phyloP scores from a whole-genome alignment of 1,140 invertebrate species.

The Elymnias hypermnestra region DNA sequence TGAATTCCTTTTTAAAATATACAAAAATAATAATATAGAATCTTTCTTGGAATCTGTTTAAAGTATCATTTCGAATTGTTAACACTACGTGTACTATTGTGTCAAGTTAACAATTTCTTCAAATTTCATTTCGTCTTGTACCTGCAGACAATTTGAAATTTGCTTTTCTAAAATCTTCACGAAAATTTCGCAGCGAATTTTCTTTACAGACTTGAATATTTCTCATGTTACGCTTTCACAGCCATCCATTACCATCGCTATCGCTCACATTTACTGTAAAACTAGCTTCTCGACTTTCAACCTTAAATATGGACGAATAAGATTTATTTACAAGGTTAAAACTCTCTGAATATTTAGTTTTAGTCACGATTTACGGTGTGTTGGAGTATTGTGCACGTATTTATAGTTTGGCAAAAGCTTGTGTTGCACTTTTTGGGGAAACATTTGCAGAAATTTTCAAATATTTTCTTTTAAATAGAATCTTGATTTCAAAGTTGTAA shows the following conservation, averaged over 20 bases:
- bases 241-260: slow-evolving; percentile 11
- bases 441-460: not conserved
- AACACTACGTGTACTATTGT: too few relatives aligned
- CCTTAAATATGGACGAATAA: not conserved
- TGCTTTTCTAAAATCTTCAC: not conserved
- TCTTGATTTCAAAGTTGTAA: too few relatives aligned
- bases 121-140: too few relatives aligned
- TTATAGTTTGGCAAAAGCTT: slow-evolving; percentile 5
- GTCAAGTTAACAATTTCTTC: too few relatives aligned
- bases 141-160: too few relatives aligned
- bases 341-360: slow-evolving; percentile 8
- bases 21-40: too few relatives aligned
- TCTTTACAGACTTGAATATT: slow-evolving; percentile 11
- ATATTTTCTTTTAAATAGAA: too few relatives aligned
- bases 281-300: not conserved
- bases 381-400: slow-evolving; percentile 9
- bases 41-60: too few relatives aligned
- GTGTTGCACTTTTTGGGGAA: slow-evolving; percentile 1
- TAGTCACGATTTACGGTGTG: slow-evolving; percentile 9
- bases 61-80: too few relatives aligned
- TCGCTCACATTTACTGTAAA: slow-evolving; percentile 8
- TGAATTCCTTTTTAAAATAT: too few relatives aligned
- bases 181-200: slow-evolving; percentile 3
- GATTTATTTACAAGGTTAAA: not conserved
- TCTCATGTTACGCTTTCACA: slow-evolving; percentile 9